Conservation (phyloP, 2,888 invertebrate species). For the Archaeoteleia sp. region DNA sequence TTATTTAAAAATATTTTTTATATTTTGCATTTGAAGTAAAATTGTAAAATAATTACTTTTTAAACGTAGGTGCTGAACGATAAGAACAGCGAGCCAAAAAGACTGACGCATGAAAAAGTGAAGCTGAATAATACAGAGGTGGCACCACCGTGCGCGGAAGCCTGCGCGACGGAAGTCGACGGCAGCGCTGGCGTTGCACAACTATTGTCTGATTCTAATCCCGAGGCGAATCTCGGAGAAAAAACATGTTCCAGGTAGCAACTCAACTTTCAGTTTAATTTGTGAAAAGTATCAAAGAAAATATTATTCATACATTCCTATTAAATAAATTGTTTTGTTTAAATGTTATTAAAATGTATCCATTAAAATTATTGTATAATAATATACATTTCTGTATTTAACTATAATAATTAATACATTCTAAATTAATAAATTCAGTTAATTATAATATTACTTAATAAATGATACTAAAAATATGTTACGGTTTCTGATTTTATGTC, state of each 20-base stretch:
- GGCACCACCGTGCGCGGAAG: constrained; percentile 23
- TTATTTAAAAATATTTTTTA: background rate
- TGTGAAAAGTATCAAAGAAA: too few species aligned
- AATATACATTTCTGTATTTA: too few species aligned
- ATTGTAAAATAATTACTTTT: background rate
- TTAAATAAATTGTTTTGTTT: too few species aligned
- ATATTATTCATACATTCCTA: too few species aligned
- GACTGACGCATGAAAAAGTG: constrained; percentile 43
- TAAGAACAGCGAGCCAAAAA: constrained; percentile 40
- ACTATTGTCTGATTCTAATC: constrained; percentile 26
- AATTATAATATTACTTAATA: too few species aligned
- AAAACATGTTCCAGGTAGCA: constrained; percentile 45
- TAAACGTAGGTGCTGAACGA: constrained; percentile 38
- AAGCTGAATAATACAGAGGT: constrained; percentile 34
- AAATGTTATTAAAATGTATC: too few species aligned
- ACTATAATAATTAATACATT: too few species aligned
- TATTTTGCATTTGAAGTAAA: background rate
- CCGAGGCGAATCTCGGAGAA: constrained; percentile 27
- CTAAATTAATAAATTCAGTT: too few species aligned
- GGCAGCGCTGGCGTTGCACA: constrained; percentile 12
- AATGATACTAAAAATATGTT: too few species aligned
- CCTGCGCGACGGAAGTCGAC: constrained; percentile 5
- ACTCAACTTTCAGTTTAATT: background rate
- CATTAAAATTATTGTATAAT: too few species aligned
- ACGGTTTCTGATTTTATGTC: too few species aligned